A percentile compares a stretch with the other conserved stretches of the same genome.
These are phyloP conservation scores for Tupaia tana DNA, from an alignment of 2,113 vertebrate species.

Conservation along the genomic window DNA sequence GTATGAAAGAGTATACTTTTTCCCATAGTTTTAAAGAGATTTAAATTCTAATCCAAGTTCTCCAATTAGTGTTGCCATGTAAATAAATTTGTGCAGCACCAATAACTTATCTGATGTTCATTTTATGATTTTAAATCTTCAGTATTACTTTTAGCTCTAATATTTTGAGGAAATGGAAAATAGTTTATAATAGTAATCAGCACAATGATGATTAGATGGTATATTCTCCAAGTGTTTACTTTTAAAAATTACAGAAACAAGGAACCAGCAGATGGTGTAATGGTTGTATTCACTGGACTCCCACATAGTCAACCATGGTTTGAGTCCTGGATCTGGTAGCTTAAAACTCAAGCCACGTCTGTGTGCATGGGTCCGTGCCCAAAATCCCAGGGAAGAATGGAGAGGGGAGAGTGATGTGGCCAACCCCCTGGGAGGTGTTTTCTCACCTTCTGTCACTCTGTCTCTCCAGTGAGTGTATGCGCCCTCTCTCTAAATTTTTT, in stretches of 20 bases:
- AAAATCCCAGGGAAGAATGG: no score
- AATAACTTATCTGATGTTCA: background rate
- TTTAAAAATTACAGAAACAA: background rate
- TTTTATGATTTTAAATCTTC: background rate
- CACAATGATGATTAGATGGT: background rate
- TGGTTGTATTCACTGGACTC: no score
- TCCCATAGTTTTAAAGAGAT: background rate
- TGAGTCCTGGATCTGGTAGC: no score
- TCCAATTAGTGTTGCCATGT: background rate
- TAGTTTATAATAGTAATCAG: background rate
- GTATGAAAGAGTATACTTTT: background rate
- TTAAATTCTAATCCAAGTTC: background rate
- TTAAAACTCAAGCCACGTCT: no score
- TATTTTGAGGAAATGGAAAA: constrained; percentile 19
- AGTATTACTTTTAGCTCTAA: background rate
- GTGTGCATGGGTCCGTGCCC: no score
- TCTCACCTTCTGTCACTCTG: no score
- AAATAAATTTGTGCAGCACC: background rate
- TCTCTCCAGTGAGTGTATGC: no score
- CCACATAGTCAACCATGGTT: no score
- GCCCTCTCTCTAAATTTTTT: no score
- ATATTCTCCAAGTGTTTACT: background rate
- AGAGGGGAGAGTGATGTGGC: no score
- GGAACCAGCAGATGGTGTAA: no score
- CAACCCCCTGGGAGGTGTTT: no score